A percentile compares a stretch with the other conserved stretches of the same genome.
Evolutionary conservation across 2,113 vertebrate species (phyloP).

Genomic region (Ictidomys tridecemlineatus): DNA sequence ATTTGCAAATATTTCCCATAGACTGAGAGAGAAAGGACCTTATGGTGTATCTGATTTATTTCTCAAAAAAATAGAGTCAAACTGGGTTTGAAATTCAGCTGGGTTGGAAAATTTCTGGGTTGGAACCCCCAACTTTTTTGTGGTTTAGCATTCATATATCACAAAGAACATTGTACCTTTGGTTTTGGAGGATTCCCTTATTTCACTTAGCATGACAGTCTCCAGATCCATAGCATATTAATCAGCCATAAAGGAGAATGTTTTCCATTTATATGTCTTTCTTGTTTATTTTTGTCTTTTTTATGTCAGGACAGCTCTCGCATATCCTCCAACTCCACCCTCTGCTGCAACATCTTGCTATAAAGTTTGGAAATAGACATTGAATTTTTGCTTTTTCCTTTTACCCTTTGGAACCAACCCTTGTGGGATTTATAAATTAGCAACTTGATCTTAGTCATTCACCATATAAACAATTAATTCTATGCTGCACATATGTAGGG

Average conservation of each 20-base stretch:
- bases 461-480: neutral
- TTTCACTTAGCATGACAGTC: too few relatives aligned
- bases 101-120: neutral
- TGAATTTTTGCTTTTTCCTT: neutral
- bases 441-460: neutral
- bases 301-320: neutral
- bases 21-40: neutral
- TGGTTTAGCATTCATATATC: too few relatives aligned
- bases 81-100: slow-evolving; percentile 24
- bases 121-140: neutral
- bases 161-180: too few relatives aligned
- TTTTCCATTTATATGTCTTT: neutral
- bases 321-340: neutral
- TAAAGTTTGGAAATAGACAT: neutral
- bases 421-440: neutral
- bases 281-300: neutral
- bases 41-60: neutral
- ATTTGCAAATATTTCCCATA: neutral
- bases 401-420: neutral
- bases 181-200: too few relatives aligned
- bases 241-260: too few relatives aligned
- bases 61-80: neutral
- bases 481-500: neutral
- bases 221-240: too few relatives aligned
- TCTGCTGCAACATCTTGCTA: neutral